Evolutionary conservation across 2,113 vertebrate genomes (phyloP), one percentile per base, ranked within the genome.

Genomic region (cat (Felis catus)): DNA sequence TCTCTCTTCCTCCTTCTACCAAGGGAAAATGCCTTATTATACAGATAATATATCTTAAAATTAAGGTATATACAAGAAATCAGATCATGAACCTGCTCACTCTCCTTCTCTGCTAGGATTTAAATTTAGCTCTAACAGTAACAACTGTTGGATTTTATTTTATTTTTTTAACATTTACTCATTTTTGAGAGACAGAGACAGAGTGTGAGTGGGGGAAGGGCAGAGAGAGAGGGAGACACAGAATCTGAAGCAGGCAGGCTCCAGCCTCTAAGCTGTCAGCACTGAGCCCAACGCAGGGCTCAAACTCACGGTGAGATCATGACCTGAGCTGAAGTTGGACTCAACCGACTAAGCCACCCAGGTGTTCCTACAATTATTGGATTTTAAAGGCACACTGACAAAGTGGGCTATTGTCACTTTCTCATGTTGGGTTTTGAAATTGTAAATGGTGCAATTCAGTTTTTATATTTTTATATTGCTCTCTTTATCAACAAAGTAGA

Each of bases 381-480:
- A 65, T 84, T 86, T 87, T 71, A 94, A 70, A 78, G 29, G 31
- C 1, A 18, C 7, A n/a, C 9, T 27, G n/a, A 63, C n/a, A 55
- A 66, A 78, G 33, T 14, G 14, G 23, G 58, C 27, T 4, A 36
- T 10, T 86, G 71, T 33, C 58, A 33, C 27, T 45, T 88, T 88
- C 96, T 90, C 19, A 27, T 68, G n/a, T 23, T n/a, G 13, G 1
- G 39, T 79, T 97, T 94, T 89, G 53, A 95, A 94, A 73, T 14
- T 82, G 19, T 91, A 70, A 96, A 36, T 29, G n/a, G 27, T 73
- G 65, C 31, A 90, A 41, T 76, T 84, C 8, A 0, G 63, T 92
- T 87, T 65, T 58, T 61, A 61, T 66, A 55, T 79, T 21, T 80
- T 94, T 66, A 78, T 55, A 39, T 36, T 85, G 31, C 55, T 85